Conservation (phyloP, 2,797 vertebrate genomes). For the Sebastes umbrosus region DNA sequence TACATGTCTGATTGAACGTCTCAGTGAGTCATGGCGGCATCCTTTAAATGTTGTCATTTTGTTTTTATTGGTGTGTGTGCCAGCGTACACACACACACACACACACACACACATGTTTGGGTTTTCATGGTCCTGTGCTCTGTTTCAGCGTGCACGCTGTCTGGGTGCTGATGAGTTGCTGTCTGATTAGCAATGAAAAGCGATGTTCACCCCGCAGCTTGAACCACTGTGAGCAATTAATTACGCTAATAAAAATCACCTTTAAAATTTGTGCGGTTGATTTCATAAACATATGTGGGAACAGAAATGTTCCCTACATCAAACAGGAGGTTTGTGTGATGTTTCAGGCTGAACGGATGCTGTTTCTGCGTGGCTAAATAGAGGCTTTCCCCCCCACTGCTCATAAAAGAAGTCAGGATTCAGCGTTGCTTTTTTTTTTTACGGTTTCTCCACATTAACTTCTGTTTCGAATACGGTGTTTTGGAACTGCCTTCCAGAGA, state of each 20-base stretch:
- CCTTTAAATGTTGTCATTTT: slow-evolving; percentile 32
- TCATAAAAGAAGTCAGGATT: not conserved
- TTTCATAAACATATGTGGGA: slow-evolving; percentile 42
- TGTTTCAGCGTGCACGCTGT: slow-evolving; percentile 14
- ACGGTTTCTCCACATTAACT: slow-evolving; percentile 25
- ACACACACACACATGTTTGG: slow-evolving; percentile 6
- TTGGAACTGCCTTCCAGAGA: slow-evolving; percentile 39
- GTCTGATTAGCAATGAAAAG: slow-evolving; percentile 65
- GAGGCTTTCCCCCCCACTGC: not conserved
- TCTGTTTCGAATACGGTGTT: slow-evolving; percentile 35
- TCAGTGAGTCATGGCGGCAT: slow-evolving; percentile 43
- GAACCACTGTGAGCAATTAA: slow-evolving; percentile 56
- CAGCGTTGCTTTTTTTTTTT: not conserved
- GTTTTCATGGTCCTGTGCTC: slow-evolving; percentile 40
- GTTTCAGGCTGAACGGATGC: not conserved
- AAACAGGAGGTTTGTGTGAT: slow-evolving; percentile 11
- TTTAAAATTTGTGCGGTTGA: slow-evolving; percentile 40
- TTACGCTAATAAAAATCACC: slow-evolving; percentile 47
- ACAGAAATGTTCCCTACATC: slow-evolving; percentile 1
- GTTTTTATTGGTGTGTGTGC: slow-evolving; percentile 1
- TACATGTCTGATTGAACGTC: slow-evolving; percentile 67
- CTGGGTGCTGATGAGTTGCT: slow-evolving; percentile 56
- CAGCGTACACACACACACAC: too few relatives aligned
- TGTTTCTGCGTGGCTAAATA: not conserved
- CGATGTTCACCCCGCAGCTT: slow-evolving; percentile 52